phyloP scores from a whole-genome alignment of 2,113 vertebrate species.

The Chlamydotis undulata region DNA sequence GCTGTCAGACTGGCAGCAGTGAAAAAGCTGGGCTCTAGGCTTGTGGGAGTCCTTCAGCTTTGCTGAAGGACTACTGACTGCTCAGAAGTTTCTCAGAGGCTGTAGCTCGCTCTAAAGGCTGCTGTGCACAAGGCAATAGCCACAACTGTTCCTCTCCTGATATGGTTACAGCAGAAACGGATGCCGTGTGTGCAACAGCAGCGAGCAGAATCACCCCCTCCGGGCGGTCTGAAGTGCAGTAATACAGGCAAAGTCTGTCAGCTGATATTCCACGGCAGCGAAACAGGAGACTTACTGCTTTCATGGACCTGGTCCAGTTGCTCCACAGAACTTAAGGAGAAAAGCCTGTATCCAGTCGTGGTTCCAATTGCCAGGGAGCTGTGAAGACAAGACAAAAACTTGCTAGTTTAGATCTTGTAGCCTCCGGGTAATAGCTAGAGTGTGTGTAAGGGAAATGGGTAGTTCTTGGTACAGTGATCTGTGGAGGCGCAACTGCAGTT shows the following conservation, averaged over 20 bases:
- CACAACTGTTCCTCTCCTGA: background rate
- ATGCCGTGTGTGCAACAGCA: background rate
- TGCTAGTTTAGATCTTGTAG: background rate
- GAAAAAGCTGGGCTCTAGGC: background rate
- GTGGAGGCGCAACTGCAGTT: background rate
- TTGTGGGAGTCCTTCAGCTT: background rate
- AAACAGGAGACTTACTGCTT: conserved; percentile 83
- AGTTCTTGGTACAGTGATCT: background rate
- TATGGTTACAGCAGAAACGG: background rate
- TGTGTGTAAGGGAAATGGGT: rapidly evolving
- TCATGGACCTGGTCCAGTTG: conserved; percentile 93
- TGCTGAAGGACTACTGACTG: background rate
- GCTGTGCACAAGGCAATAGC: background rate
- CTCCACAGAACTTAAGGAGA: conserved; percentile 92
- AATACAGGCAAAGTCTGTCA: background rate
- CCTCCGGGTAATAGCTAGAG: background rate
- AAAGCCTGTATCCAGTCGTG: conserved; percentile 89
- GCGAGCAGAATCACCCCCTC: background rate
- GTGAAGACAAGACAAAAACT: conserved; percentile 12
- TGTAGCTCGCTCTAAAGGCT: background rate
- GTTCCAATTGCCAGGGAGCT: conserved; percentile 94
- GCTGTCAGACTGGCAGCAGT: background rate
- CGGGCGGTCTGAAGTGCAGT: background rate
- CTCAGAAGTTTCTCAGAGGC: background rate
- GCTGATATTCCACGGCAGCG: background rate